Evolutionary conservation across 2,888 invertebrate species (phyloP), one percentile per base, ranked within the genome.

Genomic region (Lithosia quadra): DNA sequence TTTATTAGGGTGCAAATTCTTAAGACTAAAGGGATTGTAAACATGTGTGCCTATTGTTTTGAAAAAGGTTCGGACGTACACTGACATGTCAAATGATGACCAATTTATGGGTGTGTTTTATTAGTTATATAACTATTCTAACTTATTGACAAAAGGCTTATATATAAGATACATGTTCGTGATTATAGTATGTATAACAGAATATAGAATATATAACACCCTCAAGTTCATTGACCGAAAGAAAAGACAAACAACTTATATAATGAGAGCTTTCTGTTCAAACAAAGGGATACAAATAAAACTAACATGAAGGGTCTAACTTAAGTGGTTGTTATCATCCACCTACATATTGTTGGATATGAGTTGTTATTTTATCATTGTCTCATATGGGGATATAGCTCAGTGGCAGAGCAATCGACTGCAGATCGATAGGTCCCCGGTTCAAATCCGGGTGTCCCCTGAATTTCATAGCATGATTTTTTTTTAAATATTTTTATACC

Each of bases 371-470:
- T 78, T 78, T 59, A 57, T 0, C 0, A 0, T 0, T 0, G 0
- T 0, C 5, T 0, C 0, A 65, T 61, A 49, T 64, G 91, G 91
- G 91, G 91, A 90, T 91, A 91, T 91, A 91, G 91, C 91, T 91
- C 91, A 91, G 91, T 91, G 93, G 93, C 77, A 94, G 94, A 93
- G 93, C 94, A 94, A 91, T 94, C 93, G 94, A 93, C 94, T 94
- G 93, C 93, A 94, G 94, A 93, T 94, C 94, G 93, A 93, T 92
- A 92, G 94, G 94, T 72, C 93, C 91, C 93, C 90, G 93, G 93
- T 93, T 93, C 93, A 93, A 92, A 90, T 90, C 93, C 93, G 92
- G 92, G 92, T 92, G 92, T 92, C 92, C 93, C 92, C 93, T 93
- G 5, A 0, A 0, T 2, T 1, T 1, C 10, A 4, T 4, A 2